phyloP scores from a whole-genome alignment of 2,888 invertebrate species.

The Cheilosia soror region DNA sequence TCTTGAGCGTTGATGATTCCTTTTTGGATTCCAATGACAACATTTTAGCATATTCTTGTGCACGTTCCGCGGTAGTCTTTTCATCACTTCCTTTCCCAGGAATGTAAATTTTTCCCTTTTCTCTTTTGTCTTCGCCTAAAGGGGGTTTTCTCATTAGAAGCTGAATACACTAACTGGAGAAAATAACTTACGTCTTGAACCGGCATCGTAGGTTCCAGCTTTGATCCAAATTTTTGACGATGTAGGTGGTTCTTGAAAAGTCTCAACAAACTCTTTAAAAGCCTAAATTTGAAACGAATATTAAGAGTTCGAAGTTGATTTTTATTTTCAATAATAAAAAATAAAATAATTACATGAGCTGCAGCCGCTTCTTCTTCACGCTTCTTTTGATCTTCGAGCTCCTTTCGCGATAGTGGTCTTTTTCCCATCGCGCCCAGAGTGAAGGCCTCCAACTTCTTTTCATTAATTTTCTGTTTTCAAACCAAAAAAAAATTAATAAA shows the following conservation, averaged over 20 bases:
- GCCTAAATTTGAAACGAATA: constrained; percentile 85
- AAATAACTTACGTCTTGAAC: constrained; percentile 90
- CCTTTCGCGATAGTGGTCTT: constrained; percentile 90
- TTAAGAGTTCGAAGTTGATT: constrained; percentile 11
- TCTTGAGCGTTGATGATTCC: constrained; percentile 86
- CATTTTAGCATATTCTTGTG: constrained; percentile 88
- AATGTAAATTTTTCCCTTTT: constrained; percentile 96
- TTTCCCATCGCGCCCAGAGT: constrained; percentile 90
- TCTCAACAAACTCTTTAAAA: constrained; percentile 98
- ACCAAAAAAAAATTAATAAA: constrained; percentile 18
- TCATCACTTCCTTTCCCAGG: constrained; percentile 89
- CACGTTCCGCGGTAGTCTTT: constrained; percentile 87
- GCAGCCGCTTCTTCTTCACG: constrained; percentile 96
- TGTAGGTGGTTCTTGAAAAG: constrained; percentile 94
- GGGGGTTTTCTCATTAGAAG: not conserved
- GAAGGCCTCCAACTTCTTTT: constrained; percentile 91
- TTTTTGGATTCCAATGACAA: constrained; percentile 87
- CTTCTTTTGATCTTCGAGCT: constrained; percentile 93
- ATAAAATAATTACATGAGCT: constrained; percentile 88
- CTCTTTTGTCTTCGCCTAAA: constrained; percentile 93
- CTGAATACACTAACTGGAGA: not conserved
- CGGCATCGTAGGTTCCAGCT: constrained; percentile 98
- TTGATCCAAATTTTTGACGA: constrained; percentile 98
- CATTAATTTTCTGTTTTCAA: constrained; percentile 86
- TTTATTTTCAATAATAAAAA: no score